Evolutionary conservation across 2,797 vertebrate genomes (phyloP).

Genomic region (Ceryle rudis): DNA sequence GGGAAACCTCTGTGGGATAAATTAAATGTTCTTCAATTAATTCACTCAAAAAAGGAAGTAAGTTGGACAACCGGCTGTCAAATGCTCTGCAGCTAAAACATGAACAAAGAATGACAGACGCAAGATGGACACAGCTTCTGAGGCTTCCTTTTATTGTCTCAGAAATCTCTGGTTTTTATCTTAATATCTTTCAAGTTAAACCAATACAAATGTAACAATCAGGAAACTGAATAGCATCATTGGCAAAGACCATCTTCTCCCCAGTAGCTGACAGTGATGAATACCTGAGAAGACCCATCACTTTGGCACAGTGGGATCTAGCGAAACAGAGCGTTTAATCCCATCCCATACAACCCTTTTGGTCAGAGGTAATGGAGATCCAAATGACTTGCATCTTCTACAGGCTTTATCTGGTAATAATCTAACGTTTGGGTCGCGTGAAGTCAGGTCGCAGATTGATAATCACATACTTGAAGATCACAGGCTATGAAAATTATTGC

Average conservation of each 20-base stretch:
- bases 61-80: conserved; percentile 65
- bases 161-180: conserved; percentile 40
- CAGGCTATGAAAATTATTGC: conserved; percentile 62
- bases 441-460: conserved; percentile 4
- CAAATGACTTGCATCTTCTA: not conserved
- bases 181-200: conserved; percentile 60
- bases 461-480: conserved; percentile 35
- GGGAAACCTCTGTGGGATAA: conserved; percentile 8
- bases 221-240: not conserved
- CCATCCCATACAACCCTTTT: not conserved
- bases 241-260: not conserved
- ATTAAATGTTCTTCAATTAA: conserved; percentile 58
- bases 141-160: conserved; percentile 67
- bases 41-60: conserved; percentile 9
- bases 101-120: conserved; percentile 61
- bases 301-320: not conserved
- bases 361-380: not conserved
- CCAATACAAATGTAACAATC: not conserved
- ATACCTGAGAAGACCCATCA: not conserved
- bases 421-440: not conserved
- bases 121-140: conserved; percentile 60
- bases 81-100: conserved; percentile 57
- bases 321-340: not conserved
- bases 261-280: not conserved
- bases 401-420: not conserved